Evolutionary conservation across 2,888 invertebrate genomes (phyloP), one percentile per base, ranked within the genome.

Genomic region (Cheilosia scutellata): DNA sequence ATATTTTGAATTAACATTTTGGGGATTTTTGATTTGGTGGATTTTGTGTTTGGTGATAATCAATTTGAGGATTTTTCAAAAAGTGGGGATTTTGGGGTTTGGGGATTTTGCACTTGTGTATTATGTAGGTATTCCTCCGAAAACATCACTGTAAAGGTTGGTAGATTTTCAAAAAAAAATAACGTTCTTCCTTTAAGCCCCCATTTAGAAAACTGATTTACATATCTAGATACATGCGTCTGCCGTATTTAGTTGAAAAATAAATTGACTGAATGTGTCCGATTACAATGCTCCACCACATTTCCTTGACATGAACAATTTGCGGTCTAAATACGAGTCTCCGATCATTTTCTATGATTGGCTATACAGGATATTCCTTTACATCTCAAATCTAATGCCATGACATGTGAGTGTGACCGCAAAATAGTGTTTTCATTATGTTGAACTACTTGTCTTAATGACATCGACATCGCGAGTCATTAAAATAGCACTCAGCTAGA

Each of bases 301-400:
- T 65, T n/a, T 16, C 60, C 76, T 60, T 68, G 68, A 76, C 60
- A 60, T 44, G 31, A 55, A 51, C 68, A 60, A 62, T 66, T 76
- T 77, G 70, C 62, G 77, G 68, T 53, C n/a, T 44, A 13, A 51
- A 62, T 47, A 53, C 49, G 51, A 55, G 47, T 33, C 31, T 49
- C 11, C 37, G 5, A 42, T 49, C 55, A n/a, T 7, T 5, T 7
- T 51, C 29, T 58, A 6, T 60, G 40, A 58, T 65, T 65, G 33
- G 5, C 13, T 57, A 16, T 47, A 47, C 7, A 2, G 49, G 37
- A 37, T 47, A 33, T 60, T 7, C 5, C n/a, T 13, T 33, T 57
- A n/a, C 37, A 27, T 29, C 1, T 31, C 33, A 25, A 55, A 47
- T 66, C 66, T 65, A 75, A 75, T 58, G 49, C 71, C 60, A 16